These are phyloP conservation scores for Ifrita kowaldi DNA, from an alignment of 2,113 vertebrate species.

Conservation along the genomic window DNA sequence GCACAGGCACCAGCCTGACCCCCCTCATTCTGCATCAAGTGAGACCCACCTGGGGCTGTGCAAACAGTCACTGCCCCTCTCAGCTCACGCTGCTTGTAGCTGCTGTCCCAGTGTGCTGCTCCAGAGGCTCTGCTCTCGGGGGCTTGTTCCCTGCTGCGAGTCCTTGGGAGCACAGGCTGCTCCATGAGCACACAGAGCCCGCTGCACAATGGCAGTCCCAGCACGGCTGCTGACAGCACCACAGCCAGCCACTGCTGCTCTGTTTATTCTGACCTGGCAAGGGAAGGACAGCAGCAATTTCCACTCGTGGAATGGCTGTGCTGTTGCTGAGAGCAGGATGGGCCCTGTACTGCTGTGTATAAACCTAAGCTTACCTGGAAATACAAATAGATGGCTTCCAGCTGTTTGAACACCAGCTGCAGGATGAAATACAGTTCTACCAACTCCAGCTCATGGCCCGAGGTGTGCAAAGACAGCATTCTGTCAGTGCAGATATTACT, in stretches of 20 bases:
- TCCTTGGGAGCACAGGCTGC: neutral
- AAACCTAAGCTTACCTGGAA: neutral
- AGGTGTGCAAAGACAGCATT: neutral
- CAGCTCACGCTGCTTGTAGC: fast-evolving
- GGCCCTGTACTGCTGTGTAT: neutral
- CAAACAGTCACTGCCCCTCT: neutral
- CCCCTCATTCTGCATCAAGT: neutral
- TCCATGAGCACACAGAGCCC: neutral
- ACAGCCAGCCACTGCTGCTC: neutral
- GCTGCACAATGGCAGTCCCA: fast-evolving
- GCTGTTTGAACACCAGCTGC: neutral
- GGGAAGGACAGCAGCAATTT: neutral
- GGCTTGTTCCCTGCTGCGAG: neutral
- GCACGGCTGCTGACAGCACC: neutral
- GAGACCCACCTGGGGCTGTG: neutral
- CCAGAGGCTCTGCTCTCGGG: fast-evolving
- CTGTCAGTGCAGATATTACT: neutral
- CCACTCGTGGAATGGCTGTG: neutral
- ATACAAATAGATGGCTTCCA: neutral
- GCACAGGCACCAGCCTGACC: neutral
- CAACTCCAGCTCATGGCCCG: fast-evolving
- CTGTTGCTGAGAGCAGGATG: neutral
- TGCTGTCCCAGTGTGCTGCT: neutral
- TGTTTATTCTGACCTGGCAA: neutral
- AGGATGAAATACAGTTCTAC: neutral